Base-by-base conservation (phyloP, 2,888 invertebrate genomes). In the Spodoptera littoralis region DNA sequence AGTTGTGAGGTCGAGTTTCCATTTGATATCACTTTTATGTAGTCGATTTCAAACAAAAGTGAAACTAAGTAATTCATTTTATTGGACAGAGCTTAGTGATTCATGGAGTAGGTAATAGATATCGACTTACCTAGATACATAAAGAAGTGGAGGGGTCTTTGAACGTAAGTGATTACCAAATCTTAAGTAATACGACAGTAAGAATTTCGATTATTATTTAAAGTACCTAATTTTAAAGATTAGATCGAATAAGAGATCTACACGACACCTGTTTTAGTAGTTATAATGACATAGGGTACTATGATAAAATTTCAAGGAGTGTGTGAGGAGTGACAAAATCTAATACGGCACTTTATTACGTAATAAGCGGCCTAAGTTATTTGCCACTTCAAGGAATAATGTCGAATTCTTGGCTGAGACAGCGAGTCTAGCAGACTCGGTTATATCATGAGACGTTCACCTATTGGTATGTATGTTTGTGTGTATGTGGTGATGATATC, bases 1-100 rank as follows among this genome's bases (percentile, higher is more conserved):
- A 62, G 70, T 69, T 70, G 58, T 66, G 57, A 63, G 57, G 70
- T 65, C 56, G 78, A 64, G 73, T 71, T 73, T 74, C 64, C 65
- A 76, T 73, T 77, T 62, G 55, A 70, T 74, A 69, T 80, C 65
- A 52, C 56, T 64, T 71, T 62, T 69, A 51, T 27, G 50, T 53
- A 18, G 60, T 70, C 58, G 50, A 52, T 60, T 70, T 71, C 54
- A 52, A 61, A 75, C 55, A 65, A 71, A 72, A 60, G 60, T 71
- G 62, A 76, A 62, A 61, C 48, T 56, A 53, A 44, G 24, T 49
- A 60, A 27, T 43, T n/a, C 4, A 27, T 51, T 36, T 65, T 44
- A 27, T 47, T 12, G 0, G 44, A 58, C 11, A 53, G 0, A 30
- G 45, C 41, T 8, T 13, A n/a, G 9, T 41, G 18, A 41, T 18